These are phyloP conservation scores for Potamarius usumacintae DNA, from an alignment of 2,113 vertebrate genomes.

Conservation along the genomic window DNA sequence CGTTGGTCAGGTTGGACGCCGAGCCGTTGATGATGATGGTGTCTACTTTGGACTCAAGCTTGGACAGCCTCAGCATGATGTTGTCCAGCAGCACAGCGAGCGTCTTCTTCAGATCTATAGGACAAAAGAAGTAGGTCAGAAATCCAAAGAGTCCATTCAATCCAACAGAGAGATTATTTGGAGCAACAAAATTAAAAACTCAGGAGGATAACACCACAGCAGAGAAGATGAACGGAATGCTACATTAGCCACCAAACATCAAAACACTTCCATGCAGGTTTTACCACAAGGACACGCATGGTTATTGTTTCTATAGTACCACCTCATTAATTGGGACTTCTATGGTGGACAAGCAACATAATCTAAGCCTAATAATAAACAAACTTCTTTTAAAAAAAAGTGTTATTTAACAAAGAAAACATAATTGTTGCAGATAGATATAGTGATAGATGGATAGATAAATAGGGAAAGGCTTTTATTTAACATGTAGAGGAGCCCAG, in stretches of 20 bases:
- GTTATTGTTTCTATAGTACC: background rate
- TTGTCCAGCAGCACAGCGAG: conserved; percentile 95
- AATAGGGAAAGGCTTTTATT: background rate
- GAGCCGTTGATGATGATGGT: conserved; percentile 90
- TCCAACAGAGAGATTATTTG: no score
- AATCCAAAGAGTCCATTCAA: background rate
- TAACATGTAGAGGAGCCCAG: background rate
- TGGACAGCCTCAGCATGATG: conserved; percentile 93
- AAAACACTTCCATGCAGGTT: background rate
- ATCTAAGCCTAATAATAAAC: background rate
- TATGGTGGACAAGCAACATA: background rate
- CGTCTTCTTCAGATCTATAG: conserved; percentile 95
- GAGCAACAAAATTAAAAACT: background rate
- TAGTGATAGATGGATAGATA: no score
- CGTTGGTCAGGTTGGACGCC: conserved; percentile 86
- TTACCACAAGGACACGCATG: background rate
- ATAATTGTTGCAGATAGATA: background rate
- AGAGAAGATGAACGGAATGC: background rate
- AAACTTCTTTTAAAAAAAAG: background rate
- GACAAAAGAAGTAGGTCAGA: background rate
- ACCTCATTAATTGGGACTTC: background rate
- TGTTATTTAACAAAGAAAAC: background rate
- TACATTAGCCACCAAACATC: background rate
- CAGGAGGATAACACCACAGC: background rate
- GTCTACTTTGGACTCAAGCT: conserved; percentile 94